Conservation (phyloP, 1,140 invertebrate genomes). For the Alviniconcha marisindica region DNA sequence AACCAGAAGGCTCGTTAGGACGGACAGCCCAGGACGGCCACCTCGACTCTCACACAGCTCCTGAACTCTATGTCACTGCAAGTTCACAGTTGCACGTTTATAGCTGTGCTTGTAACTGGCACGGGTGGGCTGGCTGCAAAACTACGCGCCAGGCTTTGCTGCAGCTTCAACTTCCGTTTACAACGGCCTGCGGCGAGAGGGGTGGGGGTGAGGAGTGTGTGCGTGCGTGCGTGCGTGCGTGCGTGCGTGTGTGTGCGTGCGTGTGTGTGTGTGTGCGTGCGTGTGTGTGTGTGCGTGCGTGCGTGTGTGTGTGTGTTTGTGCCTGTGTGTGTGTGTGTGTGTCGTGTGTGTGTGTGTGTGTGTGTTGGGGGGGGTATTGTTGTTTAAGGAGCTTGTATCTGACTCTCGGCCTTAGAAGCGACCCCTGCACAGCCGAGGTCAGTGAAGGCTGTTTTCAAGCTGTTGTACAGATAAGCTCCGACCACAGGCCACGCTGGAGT, state of each 20-base stretch:
- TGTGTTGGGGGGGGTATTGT: background rate
- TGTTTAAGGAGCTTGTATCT: background rate
- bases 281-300: background rate
- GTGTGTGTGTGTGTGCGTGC: slow-evolving; percentile 19
- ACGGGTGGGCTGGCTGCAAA: too few relatives aligned
- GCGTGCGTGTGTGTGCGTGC: slow-evolving; percentile 11
- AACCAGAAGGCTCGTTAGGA: too few relatives aligned
- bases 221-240: slow-evolving; percentile 28
- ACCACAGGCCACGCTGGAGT: background rate
- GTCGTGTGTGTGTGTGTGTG: background rate
- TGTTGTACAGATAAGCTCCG: background rate
- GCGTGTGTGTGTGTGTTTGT: background rate
- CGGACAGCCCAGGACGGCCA: too few relatives aligned
- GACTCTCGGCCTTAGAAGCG: background rate
- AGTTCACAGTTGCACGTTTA: too few relatives aligned
- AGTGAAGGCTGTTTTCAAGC: background rate
- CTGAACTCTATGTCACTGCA: too few relatives aligned
- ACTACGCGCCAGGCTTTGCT: too few relatives aligned
- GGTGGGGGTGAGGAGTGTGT: slow-evolving; percentile 12
- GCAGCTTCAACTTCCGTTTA: too few relatives aligned
- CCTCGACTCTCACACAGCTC: too few relatives aligned
- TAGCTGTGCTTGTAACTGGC: too few relatives aligned
- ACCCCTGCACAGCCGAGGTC: background rate
- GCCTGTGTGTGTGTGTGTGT: background rate
- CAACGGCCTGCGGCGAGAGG: too few relatives aligned